phyloP scores from a whole-genome alignment of 2,113 vertebrate genomes.

The Caranx melampygus region DNA sequence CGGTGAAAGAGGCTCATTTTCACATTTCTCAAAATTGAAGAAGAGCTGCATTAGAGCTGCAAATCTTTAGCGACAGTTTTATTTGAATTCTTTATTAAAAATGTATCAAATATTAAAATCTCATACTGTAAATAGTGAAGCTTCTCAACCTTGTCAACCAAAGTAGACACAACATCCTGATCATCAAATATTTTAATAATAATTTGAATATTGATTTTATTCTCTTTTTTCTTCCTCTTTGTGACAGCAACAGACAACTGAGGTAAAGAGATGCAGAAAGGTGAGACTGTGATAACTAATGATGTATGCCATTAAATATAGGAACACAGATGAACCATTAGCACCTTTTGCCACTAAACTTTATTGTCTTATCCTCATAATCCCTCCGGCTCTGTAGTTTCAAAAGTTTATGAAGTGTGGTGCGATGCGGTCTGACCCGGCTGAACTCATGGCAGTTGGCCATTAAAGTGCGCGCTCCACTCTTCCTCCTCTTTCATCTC shows the following conservation, averaged over 20 bases:
- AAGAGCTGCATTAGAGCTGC: background rate
- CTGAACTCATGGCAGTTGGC: slow-evolving; percentile 55
- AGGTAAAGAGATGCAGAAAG: background rate
- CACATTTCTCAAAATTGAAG: background rate
- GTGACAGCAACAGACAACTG: slow-evolving; percentile 2
- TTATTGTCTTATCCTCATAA: slow-evolving; percentile 41
- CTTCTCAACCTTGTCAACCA: background rate
- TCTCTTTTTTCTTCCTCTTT: background rate
- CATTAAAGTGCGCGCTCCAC: slow-evolving; percentile 43
- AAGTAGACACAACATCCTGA: background rate
- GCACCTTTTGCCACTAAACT: slow-evolving; percentile 47
- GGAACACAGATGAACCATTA: slow-evolving; percentile 33
- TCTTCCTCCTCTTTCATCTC: slow-evolving; percentile 62
- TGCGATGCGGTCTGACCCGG: slow-evolving; percentile 24
- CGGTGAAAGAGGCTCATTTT: background rate
- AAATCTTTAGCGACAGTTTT: slow-evolving; percentile 18
- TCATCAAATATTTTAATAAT: background rate
- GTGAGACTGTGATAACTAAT: slow-evolving; percentile 37
- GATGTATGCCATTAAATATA: slow-evolving; percentile 47
- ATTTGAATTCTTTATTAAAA: slow-evolving; percentile 3
- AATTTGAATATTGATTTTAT: background rate
- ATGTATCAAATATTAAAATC: slow-evolving; percentile 21
- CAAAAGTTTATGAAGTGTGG: slow-evolving; percentile 61
- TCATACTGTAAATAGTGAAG: background rate
- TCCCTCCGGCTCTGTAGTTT: slow-evolving; percentile 23